These are phyloP conservation scores for Callospermophilus lateralis DNA, from an alignment of 2,113 vertebrate species.

Conservation along the genomic window DNA sequence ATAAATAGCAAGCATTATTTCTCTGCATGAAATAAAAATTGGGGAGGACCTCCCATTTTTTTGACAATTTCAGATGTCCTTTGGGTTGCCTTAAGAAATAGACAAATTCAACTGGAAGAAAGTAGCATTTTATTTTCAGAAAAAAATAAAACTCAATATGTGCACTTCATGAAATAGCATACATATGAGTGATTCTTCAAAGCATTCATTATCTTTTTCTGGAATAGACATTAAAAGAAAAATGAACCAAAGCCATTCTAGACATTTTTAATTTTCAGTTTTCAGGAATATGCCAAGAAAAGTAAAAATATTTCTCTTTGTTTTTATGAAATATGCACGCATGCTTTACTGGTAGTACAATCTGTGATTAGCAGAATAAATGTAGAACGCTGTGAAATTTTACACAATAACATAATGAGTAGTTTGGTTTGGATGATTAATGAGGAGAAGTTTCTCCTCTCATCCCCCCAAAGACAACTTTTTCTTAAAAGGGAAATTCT, in stretches of 20 bases:
- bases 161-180: neutral
- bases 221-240: neutral
- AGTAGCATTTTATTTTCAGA: neutral
- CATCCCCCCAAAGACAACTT: neutral
- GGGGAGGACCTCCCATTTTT: accelerated
- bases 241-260: neutral
- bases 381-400: neutral
- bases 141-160: neutral
- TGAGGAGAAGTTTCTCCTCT: neutral
- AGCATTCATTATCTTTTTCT: neutral
- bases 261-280: constrained; percentile 44
- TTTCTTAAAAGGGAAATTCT: constrained; percentile 42
- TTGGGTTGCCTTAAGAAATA: neutral
- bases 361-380: neutral
- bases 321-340: neutral
- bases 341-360: neutral
- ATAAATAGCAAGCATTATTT: constrained; percentile 6
- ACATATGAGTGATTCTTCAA: neutral
- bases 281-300: neutral
- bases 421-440: constrained; percentile 1
- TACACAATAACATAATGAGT: neutral
- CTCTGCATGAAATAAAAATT: neutral
- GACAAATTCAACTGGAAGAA: neutral
- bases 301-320: neutral
- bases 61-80: constrained; percentile 2